A percentile compares a stretch with the other conserved stretches of the same genome.
Evolutionary conservation across 2,113 vertebrate species (phyloP).

Genomic region (Coturnix japonica): DNA sequence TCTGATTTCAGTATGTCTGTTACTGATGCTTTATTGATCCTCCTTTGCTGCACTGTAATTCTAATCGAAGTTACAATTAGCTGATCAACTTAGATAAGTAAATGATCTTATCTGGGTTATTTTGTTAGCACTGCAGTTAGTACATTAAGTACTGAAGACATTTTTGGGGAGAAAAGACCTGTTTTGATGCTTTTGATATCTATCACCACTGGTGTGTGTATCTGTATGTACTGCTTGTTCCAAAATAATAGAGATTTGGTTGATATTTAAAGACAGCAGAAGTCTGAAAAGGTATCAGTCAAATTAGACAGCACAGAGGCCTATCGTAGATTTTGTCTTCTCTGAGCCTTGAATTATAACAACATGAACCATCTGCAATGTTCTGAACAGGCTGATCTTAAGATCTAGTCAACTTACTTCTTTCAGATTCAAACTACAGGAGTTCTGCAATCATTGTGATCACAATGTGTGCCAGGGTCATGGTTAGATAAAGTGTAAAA

Average conservation of each 20-base stretch:
- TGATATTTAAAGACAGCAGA: background rate
- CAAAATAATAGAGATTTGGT: background rate
- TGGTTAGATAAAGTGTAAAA: background rate
- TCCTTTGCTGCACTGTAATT: background rate
- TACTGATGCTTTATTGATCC: background rate
- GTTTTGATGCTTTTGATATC: background rate
- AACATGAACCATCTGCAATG: background rate
- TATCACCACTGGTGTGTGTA: background rate
- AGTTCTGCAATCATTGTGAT: background rate
- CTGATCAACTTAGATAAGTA: background rate
- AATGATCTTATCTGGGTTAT: background rate
- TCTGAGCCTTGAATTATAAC: background rate
- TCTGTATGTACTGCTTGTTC: background rate
- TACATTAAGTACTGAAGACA: background rate
- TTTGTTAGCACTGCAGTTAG: background rate
- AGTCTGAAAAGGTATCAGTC: background rate
- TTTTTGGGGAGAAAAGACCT: background rate
- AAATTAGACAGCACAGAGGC: background rate
- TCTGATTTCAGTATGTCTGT: background rate
- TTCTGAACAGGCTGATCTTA: background rate
- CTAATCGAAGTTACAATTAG: background rate
- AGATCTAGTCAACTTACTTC: background rate
- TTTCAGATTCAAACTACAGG: background rate
- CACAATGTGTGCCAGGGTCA: fast-evolving
- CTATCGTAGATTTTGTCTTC: background rate